Conservation (phyloP, 2,888 invertebrate species). For the Megaustenia siamemsis region DNA sequence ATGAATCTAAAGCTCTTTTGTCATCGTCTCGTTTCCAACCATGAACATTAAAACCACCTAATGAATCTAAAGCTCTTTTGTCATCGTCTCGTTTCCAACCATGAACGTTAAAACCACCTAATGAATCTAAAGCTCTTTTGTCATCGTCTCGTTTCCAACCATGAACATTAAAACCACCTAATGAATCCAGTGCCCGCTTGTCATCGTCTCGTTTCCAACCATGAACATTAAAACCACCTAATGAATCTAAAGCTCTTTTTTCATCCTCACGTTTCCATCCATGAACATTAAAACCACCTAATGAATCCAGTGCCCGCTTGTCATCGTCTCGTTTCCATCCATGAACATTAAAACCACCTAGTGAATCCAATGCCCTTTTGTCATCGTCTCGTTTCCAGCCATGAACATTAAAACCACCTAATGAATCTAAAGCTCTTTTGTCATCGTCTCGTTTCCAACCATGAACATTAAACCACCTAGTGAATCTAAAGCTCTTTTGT, state of each 20-base stretch:
- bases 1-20: constrained; percentile 38
- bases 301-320: constrained; percentile 43
- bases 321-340: constrained; percentile 46
- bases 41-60: constrained; percentile 52
- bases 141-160: constrained; percentile 43
- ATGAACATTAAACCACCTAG: constrained; percentile 49
- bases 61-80: constrained; percentile 45
- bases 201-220: constrained; percentile 43
- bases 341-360: constrained; percentile 50
- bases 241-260: constrained; percentile 38
- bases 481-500: constrained; percentile 37
- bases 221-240: constrained; percentile 50
- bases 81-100: constrained; percentile 37
- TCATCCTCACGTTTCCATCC: constrained; percentile 47
- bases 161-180: constrained; percentile 41
- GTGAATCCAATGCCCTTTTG: constrained; percentile 44
- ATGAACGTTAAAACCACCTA: constrained; percentile 44
- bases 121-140: constrained; percentile 39
- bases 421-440: constrained; percentile 42
- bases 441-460: constrained; percentile 48
- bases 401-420: constrained; percentile 51
- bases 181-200: constrained; percentile 42
- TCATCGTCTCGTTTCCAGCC: constrained; percentile 45
- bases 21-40: constrained; percentile 46
- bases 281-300: constrained; percentile 50